Evolutionary conservation across 2,888 invertebrate genomes (phyloP).

Genomic region (Xestia ashworthii): DNA sequence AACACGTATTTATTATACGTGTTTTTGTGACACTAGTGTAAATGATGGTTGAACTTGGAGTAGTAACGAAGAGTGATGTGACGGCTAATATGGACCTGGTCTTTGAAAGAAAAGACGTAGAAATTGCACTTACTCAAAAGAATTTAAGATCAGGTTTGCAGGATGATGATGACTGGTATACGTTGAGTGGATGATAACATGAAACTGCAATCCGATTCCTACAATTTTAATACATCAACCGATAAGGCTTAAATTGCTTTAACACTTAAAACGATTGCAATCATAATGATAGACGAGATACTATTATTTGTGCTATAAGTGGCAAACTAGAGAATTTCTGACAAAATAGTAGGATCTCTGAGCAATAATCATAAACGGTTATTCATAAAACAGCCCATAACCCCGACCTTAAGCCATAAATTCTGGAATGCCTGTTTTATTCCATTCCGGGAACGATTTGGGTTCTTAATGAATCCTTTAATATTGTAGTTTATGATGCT

Average conservation of each 20-base stretch:
- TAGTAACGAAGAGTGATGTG: too few relatives aligned
- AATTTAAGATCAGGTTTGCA: not conserved
- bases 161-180: not conserved
- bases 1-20: too few relatives aligned
- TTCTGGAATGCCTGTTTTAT: slow-evolving; percentile 74
- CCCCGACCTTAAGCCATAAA: slow-evolving; percentile 64
- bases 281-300: slow-evolving; percentile 3
- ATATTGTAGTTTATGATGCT: slow-evolving; percentile 75
- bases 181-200: not conserved
- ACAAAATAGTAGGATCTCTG: slow-evolving; percentile 18
- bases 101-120: too few relatives aligned
- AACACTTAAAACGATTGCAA: slow-evolving; percentile 12
- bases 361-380: slow-evolving; percentile 51
- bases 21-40: too few relatives aligned
- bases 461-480: slow-evolving; percentile 72
- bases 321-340: slow-evolving; percentile 29
- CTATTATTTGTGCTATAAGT: slow-evolving; percentile 9
- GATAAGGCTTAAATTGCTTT: slow-evolving; percentile 21
- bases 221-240: not conserved
- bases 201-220: not conserved
- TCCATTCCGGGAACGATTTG: slow-evolving; percentile 69
- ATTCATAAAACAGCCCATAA: slow-evolving; percentile 59
- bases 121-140: not conserved
- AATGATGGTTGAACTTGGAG: not conserved
- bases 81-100: not conserved